Conservation (phyloP, 1,140 invertebrate species). For the Zaprionus ornatus region DNA sequence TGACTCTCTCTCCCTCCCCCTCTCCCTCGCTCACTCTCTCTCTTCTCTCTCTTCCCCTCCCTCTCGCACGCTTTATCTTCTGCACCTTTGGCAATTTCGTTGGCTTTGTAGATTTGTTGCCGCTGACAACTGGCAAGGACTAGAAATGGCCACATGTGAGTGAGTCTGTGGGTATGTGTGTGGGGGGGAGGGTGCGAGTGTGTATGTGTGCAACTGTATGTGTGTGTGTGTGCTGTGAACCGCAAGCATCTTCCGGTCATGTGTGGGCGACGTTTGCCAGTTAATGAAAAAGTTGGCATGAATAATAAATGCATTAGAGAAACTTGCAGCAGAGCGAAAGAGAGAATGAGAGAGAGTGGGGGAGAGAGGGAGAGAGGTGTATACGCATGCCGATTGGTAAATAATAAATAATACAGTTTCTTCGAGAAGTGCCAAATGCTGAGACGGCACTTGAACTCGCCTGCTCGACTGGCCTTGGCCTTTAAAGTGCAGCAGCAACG, state of each 20-base stretch:
- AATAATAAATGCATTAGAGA: conserved; percentile 79
- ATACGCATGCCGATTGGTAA: conserved; percentile 12
- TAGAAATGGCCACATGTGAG: conserved; percentile 12
- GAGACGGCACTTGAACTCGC: not conserved
- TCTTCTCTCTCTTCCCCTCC: not conserved
- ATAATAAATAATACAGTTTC: conserved; percentile 38
- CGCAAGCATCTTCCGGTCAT: conserved; percentile 48
- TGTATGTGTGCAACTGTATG: conserved; percentile 24
- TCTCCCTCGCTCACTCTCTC: not conserved
- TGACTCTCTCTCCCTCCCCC: not conserved
- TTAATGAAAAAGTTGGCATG: conserved; percentile 81
- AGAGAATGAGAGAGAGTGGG: conserved; percentile 7
- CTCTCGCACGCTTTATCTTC: not conserved
- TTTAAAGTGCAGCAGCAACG: conserved; percentile 18
- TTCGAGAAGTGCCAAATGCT: conserved; percentile 10
- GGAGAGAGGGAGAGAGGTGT: not conserved
- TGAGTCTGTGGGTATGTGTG: conserved; percentile 21
- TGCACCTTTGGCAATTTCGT: conserved; percentile 49
- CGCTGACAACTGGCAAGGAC: conserved; percentile 51
- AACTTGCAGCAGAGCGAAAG: conserved; percentile 54
- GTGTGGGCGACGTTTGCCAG: conserved; percentile 46
- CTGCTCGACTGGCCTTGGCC: conserved; percentile 34
- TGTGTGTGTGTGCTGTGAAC: conserved; percentile 6
- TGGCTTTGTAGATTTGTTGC: conserved; percentile 59
- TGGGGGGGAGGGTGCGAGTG: not conserved